Base-by-base conservation (phyloP, 2,113 vertebrate genomes). In the Nematolebias whitei region DNA sequence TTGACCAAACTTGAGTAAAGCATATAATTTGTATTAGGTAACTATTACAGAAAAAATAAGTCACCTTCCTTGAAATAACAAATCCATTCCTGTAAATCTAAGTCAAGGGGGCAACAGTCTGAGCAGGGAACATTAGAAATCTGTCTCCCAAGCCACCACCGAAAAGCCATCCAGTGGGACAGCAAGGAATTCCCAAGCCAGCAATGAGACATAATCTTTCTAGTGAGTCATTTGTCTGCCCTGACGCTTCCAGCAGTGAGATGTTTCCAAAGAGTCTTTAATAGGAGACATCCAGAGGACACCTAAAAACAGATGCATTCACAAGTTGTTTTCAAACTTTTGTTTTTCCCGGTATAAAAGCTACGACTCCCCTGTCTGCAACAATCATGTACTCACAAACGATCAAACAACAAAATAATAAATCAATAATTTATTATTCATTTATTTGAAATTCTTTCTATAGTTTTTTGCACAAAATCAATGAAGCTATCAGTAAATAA, bases 371-470 rank as follows among this genome's bases (percentile, higher is more conserved):
- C 16, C 29, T 12, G 12, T 2, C 43, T 45, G 43, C 7, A 8
- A 20, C n/a, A n/a, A 3, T 1, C 44, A 9, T n/a, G 11, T 11
- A n/a, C n/a, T 20, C 44, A n/a, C 44, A 20, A 2, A 20, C 2
- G n/a, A 12, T 8, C 6, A 47, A 47, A 20, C n/a, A 20, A 47
- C 8, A 47, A 20, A 47, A 47, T 49, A 76, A 38, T 39, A 45
- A 47, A 7, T 53, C 55, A 16, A 63, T 44, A 16, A 18, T 44
- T 70, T 78, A 67, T 61, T 63, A 10, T 59, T 59, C 62, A 35
- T 35, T 35, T 35, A 35, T 35, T 35, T 35, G 32, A 35, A n/a
- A n/a, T n/a, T n/a, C n/a, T n/a, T n/a, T n/a, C n/a, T n/a, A n/a
- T n/a, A n/a, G n/a, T n/a, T n/a, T n/a, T n/a, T n/a, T n/a, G n/a